Evolutionary conservation across 1,140 invertebrate species (phyloP), one percentile per base, ranked within the genome.

Genomic region (Solenopsis fugax): DNA sequence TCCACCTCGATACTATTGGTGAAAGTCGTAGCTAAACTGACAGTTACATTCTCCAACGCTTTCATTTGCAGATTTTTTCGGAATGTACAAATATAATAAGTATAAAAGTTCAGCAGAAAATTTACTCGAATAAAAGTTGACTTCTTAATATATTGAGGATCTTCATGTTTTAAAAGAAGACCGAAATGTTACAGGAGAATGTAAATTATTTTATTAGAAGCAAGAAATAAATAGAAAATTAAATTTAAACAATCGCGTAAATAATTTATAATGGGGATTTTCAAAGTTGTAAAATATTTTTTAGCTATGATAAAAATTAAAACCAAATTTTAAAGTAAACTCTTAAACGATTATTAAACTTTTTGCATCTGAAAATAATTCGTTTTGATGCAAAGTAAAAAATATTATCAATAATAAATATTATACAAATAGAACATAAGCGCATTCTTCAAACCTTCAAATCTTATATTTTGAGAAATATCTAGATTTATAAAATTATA

Each of bases 1-100:
- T 90, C 92, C 91, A 91, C 91, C 92, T 91, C 90, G 80, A 76
- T 89, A 24, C 62, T 87, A 87, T 75, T 69, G 52, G 24, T 82
- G 29, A 64, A 73, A 37, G 5, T 65, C 29, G 10, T 34, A 77
- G 41, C 18, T 64, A 77, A 24, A 54, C 7, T 48, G 58, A 45
- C 24, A 24, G 24, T 21, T 45, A 21, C n/a, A 62, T 77, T 48
- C 9, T 45, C n/a, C n/a, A 21, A 24, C 45, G 37, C 12, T 24
- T 13, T 16, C 16, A 62, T 29, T 48, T 45, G 24, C 6, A 45
- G 12, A 64, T 50, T 64, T 0, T 50, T 21, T 78, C 12, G 12
- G 6, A 9, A 34, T 50, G 6, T 48, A 64, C 7, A 34, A n/a
- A 1, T 29, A 45, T 62, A 56, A 50, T 13, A 41, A 41, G 41